Conservation (phyloP, 2,113 vertebrate genomes). For the Chloropsis hardwickii region DNA sequence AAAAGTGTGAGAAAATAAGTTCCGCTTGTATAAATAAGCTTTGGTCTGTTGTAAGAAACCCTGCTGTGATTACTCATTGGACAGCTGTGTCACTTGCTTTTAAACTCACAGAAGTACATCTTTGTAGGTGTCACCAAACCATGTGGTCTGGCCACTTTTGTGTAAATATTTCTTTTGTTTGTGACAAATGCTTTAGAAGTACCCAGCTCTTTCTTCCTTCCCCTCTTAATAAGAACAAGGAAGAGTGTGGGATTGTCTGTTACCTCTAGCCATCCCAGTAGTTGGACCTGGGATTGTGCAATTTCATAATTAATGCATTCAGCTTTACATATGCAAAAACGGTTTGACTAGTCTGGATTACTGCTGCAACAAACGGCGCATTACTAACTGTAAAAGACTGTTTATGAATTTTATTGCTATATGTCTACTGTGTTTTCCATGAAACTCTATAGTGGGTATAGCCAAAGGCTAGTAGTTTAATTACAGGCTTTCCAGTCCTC, state of each 20-base stretch:
- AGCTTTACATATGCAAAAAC: not conserved
- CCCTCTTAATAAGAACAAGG: not conserved
- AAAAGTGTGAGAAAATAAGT: slow-evolving; percentile 80
- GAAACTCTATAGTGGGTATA: not conserved
- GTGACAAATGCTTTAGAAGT: slow-evolving; percentile 47
- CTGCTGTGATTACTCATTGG: slow-evolving; percentile 74
- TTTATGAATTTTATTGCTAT: not conserved
- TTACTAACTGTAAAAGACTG: not conserved
- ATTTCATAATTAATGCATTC: not conserved
- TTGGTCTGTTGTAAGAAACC: slow-evolving; percentile 70
- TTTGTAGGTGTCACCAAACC: slow-evolving; percentile 74
- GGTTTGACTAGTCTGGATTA: not conserved
- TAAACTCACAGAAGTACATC: slow-evolving; percentile 61
- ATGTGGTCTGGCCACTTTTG: slow-evolving; percentile 71
- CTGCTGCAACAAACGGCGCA: not conserved
- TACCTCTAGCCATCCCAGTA: not conserved
- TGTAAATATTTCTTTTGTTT: slow-evolving; percentile 74
- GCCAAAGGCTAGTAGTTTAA: slow-evolving; percentile 20
- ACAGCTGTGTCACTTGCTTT: slow-evolving; percentile 72
- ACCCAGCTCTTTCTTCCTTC: slow-evolving; percentile 3
- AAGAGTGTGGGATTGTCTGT: not conserved
- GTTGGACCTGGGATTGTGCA: not conserved
- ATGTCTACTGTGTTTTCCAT: not conserved
- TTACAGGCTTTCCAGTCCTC: not conserved
- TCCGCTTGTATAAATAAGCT: slow-evolving; percentile 84